Evolutionary conservation across 2,888 invertebrate genomes (phyloP).

Genomic region (Zootermopsis nevadensis): DNA sequence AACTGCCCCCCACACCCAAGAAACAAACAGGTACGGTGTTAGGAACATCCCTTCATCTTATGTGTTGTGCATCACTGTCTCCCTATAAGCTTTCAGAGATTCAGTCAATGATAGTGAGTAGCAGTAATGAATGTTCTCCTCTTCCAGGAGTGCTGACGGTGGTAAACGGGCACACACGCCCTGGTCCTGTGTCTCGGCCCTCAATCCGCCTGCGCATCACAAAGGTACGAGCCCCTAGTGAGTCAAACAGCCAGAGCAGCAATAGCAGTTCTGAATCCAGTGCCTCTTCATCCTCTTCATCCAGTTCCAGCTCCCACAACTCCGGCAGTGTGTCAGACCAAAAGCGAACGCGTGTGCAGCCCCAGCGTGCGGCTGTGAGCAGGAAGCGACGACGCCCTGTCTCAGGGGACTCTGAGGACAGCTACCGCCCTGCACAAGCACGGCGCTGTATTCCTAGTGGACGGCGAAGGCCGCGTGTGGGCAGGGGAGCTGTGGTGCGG

Average conservation of each 20-base stretch:
- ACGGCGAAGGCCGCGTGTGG: not conserved
- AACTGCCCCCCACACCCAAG: constrained; percentile 13
- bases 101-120: too few relatives aligned
- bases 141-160: constrained; percentile 13
- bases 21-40: constrained; percentile 13
- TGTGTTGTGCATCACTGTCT: too few relatives aligned
- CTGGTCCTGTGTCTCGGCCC: constrained; percentile 44
- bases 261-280: constrained; percentile 23
- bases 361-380: constrained; percentile 23
- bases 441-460: not conserved
- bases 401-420: constrained; percentile 66
- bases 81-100: too few relatives aligned
- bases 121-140: not conserved
- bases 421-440: constrained; percentile 65
- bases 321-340: constrained; percentile 1
- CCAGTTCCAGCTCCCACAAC: not conserved
- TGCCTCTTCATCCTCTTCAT: not conserved
- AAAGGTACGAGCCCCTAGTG: constrained; percentile 17
- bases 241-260: constrained; percentile 15
- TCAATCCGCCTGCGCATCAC: constrained; percentile 49
- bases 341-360: not conserved
- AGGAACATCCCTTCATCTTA: too few relatives aligned
- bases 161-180: constrained; percentile 36
- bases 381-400: constrained; percentile 41
- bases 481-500: constrained; percentile 3